Conservation (phyloP, 2,113 vertebrate species). For the Nannospalax galili region DNA sequence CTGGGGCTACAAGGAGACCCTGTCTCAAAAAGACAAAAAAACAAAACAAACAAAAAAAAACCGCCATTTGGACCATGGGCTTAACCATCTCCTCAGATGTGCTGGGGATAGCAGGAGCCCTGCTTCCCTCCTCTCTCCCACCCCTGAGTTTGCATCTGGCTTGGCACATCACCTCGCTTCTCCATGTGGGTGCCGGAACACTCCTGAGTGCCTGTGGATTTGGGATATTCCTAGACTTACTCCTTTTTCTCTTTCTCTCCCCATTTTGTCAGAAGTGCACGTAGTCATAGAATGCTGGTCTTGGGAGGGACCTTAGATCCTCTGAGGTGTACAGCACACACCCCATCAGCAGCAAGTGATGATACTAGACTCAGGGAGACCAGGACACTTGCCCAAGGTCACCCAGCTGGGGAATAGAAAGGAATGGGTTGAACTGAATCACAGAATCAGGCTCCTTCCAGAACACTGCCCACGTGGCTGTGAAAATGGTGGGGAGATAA, state of each 20-base stretch:
- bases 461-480: rapidly evolving
- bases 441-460: rapidly evolving
- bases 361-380: neutral
- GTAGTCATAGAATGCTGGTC: neutral
- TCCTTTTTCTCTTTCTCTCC: neutral
- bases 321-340: neutral
- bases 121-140: neutral
- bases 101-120: neutral
- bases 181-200: neutral
- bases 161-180: neutral
- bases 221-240: rapidly evolving
- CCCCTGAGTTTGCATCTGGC: too few relatives aligned
- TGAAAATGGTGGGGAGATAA: neutral
- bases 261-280: neutral
- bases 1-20: too few relatives aligned
- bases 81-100: neutral
- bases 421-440: rapidly evolving
- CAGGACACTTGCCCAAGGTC: neutral
- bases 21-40: too few relatives aligned
- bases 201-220: neutral
- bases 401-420: neutral
- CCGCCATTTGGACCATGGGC: neutral
- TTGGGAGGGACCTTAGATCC: neutral
- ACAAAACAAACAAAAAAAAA: too few relatives aligned
- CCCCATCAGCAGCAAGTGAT: neutral